Evolutionary conservation across 2,888 invertebrate genomes (phyloP).

Genomic region (Pristionchus japonicus): DNA sequence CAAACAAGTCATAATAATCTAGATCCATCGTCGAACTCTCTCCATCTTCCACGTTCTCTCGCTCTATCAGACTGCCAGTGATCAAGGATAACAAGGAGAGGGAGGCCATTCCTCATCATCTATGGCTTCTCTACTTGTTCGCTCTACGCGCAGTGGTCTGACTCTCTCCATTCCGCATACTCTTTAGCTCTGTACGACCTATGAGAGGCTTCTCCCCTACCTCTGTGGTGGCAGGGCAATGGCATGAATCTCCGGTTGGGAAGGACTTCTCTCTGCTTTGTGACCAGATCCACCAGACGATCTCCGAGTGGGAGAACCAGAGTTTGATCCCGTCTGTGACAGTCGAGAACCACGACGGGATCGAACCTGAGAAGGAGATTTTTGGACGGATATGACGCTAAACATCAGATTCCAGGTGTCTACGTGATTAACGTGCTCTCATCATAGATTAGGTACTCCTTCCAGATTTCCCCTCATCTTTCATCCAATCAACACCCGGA

Average conservation of each 20-base stretch:
- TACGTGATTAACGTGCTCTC: neutral
- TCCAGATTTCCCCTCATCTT: neutral
- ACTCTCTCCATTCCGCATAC: no score
- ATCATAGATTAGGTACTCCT: neutral
- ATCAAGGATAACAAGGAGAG: no score
- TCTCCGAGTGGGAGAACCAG: constrained; percentile 62
- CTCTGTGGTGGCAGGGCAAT: constrained; percentile 62
- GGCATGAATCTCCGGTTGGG: constrained; percentile 65
- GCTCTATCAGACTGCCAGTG: constrained; percentile 56
- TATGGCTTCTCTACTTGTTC: neutral
- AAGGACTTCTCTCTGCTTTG: constrained; percentile 63
- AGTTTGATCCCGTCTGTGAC: constrained; percentile 61
- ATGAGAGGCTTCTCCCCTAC: no score
- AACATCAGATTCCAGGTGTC: neutral
- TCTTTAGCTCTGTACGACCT: no score
- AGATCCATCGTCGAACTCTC: neutral
- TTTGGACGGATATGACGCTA: neutral
- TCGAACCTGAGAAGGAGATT: constrained; percentile 50
- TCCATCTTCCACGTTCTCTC: neutral
- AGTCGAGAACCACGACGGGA: constrained; percentile 63
- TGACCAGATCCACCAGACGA: constrained; percentile 51
- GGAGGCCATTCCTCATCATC: neutral
- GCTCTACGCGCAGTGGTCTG: no score
- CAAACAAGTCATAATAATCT: neutral
- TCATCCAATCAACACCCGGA: constrained; percentile 8